Base-by-base conservation (phyloP, 2,797 vertebrate species). In the Sebastes minor region DNA sequence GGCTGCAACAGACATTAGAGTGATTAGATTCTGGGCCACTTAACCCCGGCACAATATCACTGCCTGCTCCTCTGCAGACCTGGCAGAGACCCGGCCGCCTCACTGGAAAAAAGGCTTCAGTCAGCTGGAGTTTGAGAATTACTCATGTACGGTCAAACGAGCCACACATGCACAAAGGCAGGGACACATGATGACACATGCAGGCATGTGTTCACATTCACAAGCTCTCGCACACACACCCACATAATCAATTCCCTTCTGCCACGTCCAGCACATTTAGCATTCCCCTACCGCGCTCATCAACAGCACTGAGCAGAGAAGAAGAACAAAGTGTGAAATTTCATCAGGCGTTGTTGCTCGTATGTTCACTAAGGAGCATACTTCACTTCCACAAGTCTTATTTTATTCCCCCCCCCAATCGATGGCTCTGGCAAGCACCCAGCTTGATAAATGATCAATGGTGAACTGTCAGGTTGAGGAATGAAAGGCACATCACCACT, bases 11-110 rank as follows among this genome's bases (percentile, higher is more conserved):
- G 88, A 95, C 92, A 94, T 94, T 91, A 94, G 86, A 91, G 88
- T 93, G 95, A 95, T 95, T 95, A 89, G 91, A 93, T 95, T 95
- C 78, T 81, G 74, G 88, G 81, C 87, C 93, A 94, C 89, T 95
- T 92, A 88, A 91, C 46, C 46, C 91, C 80, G 76, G 84, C 86
- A 92, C 87, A 86, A 84, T 57, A 91, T 90, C 87, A 56, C 84
- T 81, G 87, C 87, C 87, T 59, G 90, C 87, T 84, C 62, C 77
- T 85, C 85, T 91, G 88, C 89, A 93, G 91, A 91, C 85, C 89
- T 88, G 90, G 80, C 84, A 83, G 56, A 61, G 73, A 61, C 69
- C 46, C 46, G 16, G 46, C 18, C 7, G 8, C 18, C 46, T 18
- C 46, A 20, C 16, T 49, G 18, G 20, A 35, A 65, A 35, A 42